Percentiles rank a stretch among this genome's conserved stretches.
Conservation (phyloP, 2,888 invertebrate genomes). For the Lasioglossum oenotherae region DNA sequence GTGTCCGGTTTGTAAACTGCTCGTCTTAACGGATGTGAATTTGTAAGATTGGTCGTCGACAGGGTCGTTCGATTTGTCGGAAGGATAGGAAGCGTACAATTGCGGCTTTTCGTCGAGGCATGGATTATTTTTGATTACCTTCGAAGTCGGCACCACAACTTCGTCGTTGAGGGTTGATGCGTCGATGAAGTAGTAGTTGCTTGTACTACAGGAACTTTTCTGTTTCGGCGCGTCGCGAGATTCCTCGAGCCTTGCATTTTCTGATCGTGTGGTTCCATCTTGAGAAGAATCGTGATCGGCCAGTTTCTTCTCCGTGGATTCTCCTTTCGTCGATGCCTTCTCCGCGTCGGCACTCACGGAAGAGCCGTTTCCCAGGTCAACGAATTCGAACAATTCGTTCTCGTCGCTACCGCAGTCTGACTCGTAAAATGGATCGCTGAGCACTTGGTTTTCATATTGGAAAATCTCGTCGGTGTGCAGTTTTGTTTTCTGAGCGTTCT, state of each 20-base stretch:
- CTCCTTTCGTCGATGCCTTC: conserved; percentile 19
- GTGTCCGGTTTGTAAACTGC: conserved; percentile 71
- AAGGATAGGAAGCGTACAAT: conserved; percentile 44
- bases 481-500: conserved; percentile 57
- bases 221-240: conserved; percentile 61
- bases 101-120: conserved; percentile 37
- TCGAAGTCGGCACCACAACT: conserved; percentile 70
- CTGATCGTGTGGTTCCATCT: conserved; percentile 44
- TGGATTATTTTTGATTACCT: conserved; percentile 38
- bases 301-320: conserved; percentile 19
- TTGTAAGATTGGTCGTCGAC: conserved; percentile 67
- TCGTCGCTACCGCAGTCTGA: conserved; percentile 76
- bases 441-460: conserved; percentile 77
- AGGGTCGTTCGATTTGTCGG: conserved; percentile 56
- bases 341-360: conserved; percentile 38
- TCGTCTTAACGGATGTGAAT: conserved; percentile 66
- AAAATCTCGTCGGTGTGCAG: conserved; percentile 75
- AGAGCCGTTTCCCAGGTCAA: conserved; percentile 64
- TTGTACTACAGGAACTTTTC: conserved; percentile 80
- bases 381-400: conserved; percentile 76
- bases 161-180: conserved; percentile 91
- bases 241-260: conserved; percentile 42
- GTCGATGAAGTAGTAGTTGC: conserved; percentile 90
- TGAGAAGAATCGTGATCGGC: conserved; percentile 27
- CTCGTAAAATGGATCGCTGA: conserved; percentile 80